Evolutionary conservation across 1,140 invertebrate genomes (phyloP).

Genomic region (Harpegnathos saltator): DNA sequence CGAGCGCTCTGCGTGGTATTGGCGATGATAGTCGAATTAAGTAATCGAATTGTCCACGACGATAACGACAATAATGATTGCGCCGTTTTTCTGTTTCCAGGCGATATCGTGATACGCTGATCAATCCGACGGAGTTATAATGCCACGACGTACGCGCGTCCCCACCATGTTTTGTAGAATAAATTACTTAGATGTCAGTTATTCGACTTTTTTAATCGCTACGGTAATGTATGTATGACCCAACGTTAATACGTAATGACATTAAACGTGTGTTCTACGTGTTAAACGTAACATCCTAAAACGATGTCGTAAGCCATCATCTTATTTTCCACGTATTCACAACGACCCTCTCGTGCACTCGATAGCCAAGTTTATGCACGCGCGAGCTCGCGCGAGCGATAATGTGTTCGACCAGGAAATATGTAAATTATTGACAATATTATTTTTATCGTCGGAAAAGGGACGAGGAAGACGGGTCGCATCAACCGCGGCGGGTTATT

Average conservation of each 20-base stretch:
- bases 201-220: background rate
- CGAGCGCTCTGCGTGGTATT: background rate
- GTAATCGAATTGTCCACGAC: background rate
- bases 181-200: background rate
- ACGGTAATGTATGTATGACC: background rate
- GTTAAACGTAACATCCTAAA: too few species aligned
- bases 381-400: background rate
- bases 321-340: conserved; percentile 11
- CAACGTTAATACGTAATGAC: background rate
- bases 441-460: conserved; percentile 38
- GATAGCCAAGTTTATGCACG: background rate
- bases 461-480: background rate
- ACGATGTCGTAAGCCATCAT: background rate
- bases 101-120: conserved; percentile 2
- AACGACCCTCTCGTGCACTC: background rate
- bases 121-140: background rate
- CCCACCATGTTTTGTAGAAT: background rate
- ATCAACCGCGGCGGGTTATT: conserved; percentile 44
- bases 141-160: conserved; percentile 17
- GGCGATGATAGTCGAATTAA: background rate
- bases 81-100: conserved; percentile 33
- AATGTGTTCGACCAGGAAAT: background rate
- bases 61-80: background rate
- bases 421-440: conserved; percentile 37
- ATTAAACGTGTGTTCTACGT: conserved; percentile 35